phyloP scores from a whole-genome alignment of 2,797 vertebrate species.

The Iguana delicatissima region DNA sequence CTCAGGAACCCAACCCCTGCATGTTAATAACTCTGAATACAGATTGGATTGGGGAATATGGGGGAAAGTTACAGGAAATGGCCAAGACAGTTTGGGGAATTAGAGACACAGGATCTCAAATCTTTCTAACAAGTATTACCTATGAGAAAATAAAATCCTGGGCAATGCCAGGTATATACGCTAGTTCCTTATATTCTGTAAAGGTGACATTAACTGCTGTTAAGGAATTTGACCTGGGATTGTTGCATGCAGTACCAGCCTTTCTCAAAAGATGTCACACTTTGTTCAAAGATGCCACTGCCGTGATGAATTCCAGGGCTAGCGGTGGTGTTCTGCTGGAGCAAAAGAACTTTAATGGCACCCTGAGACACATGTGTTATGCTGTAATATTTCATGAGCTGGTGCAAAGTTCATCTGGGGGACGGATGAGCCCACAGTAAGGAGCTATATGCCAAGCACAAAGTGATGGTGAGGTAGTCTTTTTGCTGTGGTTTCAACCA shows the following conservation, averaged over 20 bases:
- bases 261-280: conserved; percentile 30
- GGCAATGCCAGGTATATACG: no score
- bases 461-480: background rate
- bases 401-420: background rate
- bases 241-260: conserved; percentile 4
- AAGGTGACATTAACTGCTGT: background rate
- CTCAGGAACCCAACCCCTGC: no score
- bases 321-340: background rate
- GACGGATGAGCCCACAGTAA: background rate
- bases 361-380: no score
- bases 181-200: background rate
- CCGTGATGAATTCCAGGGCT: background rate
- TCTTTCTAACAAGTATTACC: no score
- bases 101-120: no score
- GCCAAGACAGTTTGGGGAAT: no score
- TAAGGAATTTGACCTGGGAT: background rate
- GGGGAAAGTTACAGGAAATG: no score
- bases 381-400: background rate
- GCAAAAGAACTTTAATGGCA: background rate
- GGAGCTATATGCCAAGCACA: background rate
- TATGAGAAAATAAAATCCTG: no score
- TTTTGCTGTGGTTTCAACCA: background rate
- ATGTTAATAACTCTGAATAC: no score
- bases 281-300: conserved; percentile 10
- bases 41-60: no score